A percentile compares a stretch with the other conserved stretches of the same genome.
Conservation (phyloP, 2,797 vertebrate genomes). For the Sebastes dallii region DNA sequence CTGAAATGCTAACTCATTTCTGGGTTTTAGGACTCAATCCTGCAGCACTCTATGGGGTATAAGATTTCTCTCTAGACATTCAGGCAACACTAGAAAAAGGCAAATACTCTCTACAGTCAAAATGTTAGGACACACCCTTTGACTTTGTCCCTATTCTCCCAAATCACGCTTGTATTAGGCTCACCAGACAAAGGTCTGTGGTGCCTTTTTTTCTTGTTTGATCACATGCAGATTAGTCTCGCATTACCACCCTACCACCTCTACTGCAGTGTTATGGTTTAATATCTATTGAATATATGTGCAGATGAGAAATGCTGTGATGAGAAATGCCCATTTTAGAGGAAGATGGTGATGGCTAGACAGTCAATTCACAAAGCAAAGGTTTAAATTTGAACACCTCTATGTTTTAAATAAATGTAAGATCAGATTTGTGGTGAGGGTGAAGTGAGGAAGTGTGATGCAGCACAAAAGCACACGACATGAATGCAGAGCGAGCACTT, state of each 20-base stretch:
- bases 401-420: neutral
- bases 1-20: too few species aligned
- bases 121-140: neutral
- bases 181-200: neutral
- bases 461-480: neutral
- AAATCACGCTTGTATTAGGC: neutral
- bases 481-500: slow-evolving; percentile 27
- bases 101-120: neutral
- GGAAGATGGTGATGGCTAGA: neutral
- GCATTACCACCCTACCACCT: neutral
- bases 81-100: neutral
- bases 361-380: neutral
- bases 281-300: neutral
- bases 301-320: neutral
- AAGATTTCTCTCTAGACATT: neutral
- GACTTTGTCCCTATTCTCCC: neutral
- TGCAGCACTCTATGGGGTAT: neutral
- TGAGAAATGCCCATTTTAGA: neutral
- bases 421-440: neutral
- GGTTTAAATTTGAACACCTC: neutral
- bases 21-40: too few species aligned
- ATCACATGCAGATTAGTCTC: neutral
- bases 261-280: neutral
- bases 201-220: neutral
- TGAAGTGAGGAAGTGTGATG: neutral